Percentiles rank a stretch among this genome's conserved stretches.
These are phyloP conservation scores for Apostichopus parvimensis DNA, from an alignment of 35 echinoderm and acorn worm genomes.

Conservation along the genomic window DNA sequence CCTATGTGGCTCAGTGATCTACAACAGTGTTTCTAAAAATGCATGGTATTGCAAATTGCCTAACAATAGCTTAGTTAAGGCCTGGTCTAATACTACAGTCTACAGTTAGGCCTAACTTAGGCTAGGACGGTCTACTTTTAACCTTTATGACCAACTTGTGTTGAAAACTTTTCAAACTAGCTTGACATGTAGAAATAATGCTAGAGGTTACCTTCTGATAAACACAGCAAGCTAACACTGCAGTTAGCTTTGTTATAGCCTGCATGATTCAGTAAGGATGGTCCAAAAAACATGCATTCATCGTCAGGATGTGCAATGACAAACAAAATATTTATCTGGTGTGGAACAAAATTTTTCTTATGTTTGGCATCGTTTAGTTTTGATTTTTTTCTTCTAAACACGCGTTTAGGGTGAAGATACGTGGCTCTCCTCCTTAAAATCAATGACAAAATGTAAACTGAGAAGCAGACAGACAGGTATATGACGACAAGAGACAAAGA, in stretches of 20 bases:
- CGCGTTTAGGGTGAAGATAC: not conserved
- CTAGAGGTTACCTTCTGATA: slow-evolving; percentile 59
- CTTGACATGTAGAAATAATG: not conserved
- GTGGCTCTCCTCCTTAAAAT: not conserved
- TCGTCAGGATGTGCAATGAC: slow-evolving; percentile 90
- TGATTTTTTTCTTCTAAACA: not conserved
- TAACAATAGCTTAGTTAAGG: no score
- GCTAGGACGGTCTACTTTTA: no score
- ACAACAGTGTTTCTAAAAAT: no score
- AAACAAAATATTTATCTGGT: slow-evolving; percentile 60
- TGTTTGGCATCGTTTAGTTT: not conserved
- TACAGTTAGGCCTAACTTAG: no score
- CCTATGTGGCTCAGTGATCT: no score
- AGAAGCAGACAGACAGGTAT: not conserved
- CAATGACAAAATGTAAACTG: not conserved
- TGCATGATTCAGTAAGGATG: slow-evolving; percentile 63
- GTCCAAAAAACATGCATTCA: slow-evolving; percentile 89
- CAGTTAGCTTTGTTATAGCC: not conserved
- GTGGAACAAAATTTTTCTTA: not conserved
- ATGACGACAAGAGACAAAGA: slow-evolving; percentile 1
- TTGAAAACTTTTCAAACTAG: not conserved
- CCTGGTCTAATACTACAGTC: no score
- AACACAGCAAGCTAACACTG: slow-evolving; percentile 55
- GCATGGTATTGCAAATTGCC: no score
- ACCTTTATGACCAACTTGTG: no score